Evolutionary conservation across 2,113 vertebrate genomes (phyloP), one percentile per base, ranked within the genome.

Genomic region (Rhinoderma darwinii): DNA sequence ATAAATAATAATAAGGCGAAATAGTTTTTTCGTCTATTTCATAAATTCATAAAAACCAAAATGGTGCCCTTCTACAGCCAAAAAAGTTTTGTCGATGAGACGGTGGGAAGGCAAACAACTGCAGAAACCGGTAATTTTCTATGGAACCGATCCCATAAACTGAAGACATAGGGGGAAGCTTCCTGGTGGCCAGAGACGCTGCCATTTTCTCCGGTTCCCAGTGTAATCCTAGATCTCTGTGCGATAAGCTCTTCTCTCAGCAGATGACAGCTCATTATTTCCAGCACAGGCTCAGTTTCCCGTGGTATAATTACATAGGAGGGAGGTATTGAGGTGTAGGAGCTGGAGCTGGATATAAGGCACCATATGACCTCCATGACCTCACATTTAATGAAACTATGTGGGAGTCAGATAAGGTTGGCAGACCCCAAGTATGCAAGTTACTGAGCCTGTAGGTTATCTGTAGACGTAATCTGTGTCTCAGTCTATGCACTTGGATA

Each of bases 211-310:
- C 54, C 54, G 56, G 56, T 68, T 88, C 86, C 80, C 74, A 54
- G 86, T 72, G 80, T 88, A 84, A 83, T 37, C 56, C 75, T 77
- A 84, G 73, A 84, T 35, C 30, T 43, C 18, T 79, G 72, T 56
- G 70, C 41, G 59, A 84, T 75, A 27, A 61, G 63, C 77, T 50
- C 43, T 47, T 82, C 72, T 88, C 86, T 82, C 72, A 88, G 86
- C 68, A 39, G 80, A 84, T 76, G 43, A 47, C 81, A 68, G 81
- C 79, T 88, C 83, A 88, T 84, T 84, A 84, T 83, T 83, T 83
- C 87, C 74, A 79, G 87, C 73, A 88, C 73, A 56, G 81, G 74
- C 80, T 83, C 59, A 70, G 82, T 84, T 83, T 68, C 44, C 43
- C 22, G 32, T 83, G 74, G 87, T 30, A 61, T 83, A 88, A 84